Percentiles rank a stretch among this genome's conserved stretches.
These are phyloP conservation scores for Acropora tenuis DNA, from an alignment of 64 coral and sea anemone genomes.

Conservation along the genomic window DNA sequence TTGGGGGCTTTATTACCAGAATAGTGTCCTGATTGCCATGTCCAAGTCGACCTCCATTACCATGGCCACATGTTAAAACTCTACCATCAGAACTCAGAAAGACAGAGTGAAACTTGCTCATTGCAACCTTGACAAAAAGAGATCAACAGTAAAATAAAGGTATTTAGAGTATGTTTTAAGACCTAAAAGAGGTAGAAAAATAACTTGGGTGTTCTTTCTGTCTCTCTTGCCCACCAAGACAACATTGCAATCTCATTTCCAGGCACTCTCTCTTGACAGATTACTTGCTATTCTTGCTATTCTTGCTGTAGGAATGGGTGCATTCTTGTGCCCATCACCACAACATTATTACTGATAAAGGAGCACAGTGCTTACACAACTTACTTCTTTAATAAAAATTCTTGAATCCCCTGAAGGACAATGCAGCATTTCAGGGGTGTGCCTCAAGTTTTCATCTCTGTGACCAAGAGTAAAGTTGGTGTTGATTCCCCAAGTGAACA, in stretches of 20 bases:
- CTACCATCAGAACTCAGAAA: constrained; percentile 77
- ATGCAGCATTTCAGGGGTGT: constrained; percentile 84
- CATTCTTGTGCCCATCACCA: not conserved
- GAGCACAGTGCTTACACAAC: not conserved
- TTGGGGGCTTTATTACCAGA: constrained; percentile 45
- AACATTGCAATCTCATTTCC: no score
- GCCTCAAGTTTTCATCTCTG: constrained; percentile 81
- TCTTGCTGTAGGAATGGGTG: not conserved
- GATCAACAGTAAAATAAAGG: not conserved
- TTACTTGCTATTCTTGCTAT: not conserved
- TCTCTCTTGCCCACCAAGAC: no score
- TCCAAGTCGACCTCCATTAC: constrained; percentile 89
- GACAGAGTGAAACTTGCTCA: constrained; percentile 92
- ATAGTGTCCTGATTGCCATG: constrained; percentile 89
- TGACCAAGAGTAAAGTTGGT: constrained; percentile 96
- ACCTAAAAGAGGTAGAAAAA: no score
- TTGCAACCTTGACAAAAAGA: constrained; percentile 59
- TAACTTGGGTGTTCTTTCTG: no score
- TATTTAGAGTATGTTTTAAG: no score
- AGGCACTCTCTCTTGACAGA: no score
- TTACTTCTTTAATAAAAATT: constrained; percentile 76
- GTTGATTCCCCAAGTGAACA: constrained; percentile 93
- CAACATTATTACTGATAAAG: not conserved
- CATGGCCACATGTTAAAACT: constrained; percentile 94
- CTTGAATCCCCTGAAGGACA: constrained; percentile 28